Conservation (phyloP, 2,888 invertebrate genomes). For the Escarpia spicata region DNA sequence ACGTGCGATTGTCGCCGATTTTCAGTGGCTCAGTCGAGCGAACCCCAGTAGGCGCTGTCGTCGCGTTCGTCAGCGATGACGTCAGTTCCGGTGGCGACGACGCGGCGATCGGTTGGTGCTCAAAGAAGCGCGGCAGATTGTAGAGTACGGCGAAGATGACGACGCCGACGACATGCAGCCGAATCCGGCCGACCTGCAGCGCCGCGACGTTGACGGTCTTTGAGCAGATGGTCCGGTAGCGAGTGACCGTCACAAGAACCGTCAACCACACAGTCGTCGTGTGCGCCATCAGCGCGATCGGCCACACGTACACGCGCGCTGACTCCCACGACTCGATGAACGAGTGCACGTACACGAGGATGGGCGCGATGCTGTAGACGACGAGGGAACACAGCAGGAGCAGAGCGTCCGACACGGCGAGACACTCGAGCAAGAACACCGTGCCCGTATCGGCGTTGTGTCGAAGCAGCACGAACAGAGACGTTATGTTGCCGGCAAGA, state of each 20-base stretch:
- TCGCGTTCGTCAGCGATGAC: conserved; percentile 21
- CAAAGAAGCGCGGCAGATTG: conserved; percentile 44
- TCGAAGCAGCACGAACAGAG: conserved; percentile 38
- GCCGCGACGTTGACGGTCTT: conserved; percentile 33
- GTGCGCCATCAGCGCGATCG: conserved; percentile 41
- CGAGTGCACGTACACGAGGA: conserved; percentile 21
- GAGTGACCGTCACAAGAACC: conserved; percentile 41
- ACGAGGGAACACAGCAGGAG: conserved; percentile 28
- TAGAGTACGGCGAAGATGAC: conserved; percentile 38
- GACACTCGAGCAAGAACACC: conserved; percentile 36
- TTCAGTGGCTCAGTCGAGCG: neutral
- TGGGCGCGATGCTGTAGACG: conserved; percentile 26
- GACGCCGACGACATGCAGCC: conserved; percentile 35
- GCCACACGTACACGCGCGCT: conserved; percentile 38
- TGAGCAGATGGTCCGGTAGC: conserved; percentile 40
- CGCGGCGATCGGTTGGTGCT: conserved; percentile 34
- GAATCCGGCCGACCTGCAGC: conserved; percentile 25
- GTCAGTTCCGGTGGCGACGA: neutral
- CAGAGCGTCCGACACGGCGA: conserved; percentile 17
- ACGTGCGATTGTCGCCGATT: conserved; percentile 39
- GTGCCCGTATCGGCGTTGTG: conserved; percentile 38
- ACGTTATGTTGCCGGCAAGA: conserved; percentile 36
- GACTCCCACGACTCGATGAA: conserved; percentile 26
- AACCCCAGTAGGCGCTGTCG: neutral
- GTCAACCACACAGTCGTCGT: conserved; percentile 43